Evolutionary conservation across 2,113 vertebrate species (phyloP).

Genomic region (Tenrec ecaudatus): DNA sequence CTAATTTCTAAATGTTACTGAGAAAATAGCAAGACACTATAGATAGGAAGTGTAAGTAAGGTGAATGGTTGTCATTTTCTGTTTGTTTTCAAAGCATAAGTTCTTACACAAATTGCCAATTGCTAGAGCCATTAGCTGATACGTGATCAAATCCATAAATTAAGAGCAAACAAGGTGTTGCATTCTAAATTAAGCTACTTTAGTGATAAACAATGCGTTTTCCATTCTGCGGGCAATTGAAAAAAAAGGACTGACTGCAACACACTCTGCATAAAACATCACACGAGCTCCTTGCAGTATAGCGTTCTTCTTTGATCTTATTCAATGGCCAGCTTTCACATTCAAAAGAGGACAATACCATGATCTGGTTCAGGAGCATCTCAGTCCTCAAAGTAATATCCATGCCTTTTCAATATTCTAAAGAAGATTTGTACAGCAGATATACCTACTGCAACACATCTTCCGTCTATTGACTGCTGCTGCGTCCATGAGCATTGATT

Average conservation of each 20-base stretch:
- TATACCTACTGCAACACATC: no score
- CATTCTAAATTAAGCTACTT: background rate
- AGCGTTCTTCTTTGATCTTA: no score
- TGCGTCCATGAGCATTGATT: no score
- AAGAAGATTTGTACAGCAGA: no score
- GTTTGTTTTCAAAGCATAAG: rapidly evolving
- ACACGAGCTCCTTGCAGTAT: background rate
- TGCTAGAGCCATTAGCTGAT: no score
- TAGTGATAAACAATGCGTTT: background rate
- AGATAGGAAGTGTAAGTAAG: background rate
- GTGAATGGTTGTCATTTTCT: background rate
- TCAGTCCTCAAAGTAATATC: no score
- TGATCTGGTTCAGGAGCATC: no score
- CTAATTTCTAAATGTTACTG: background rate
- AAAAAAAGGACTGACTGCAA: background rate
- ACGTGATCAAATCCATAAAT: no score
- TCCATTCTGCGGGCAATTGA: background rate
- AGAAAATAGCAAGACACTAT: background rate
- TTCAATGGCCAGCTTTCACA: no score
- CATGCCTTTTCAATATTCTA: no score
- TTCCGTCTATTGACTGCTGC: no score
- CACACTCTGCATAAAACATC: background rate
- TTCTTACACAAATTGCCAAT: rapidly evolving
- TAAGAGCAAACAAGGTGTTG: background rate
- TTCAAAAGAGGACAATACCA: no score